Evolutionary conservation across 2,797 vertebrate genomes (phyloP).

Genomic region (Coccyzus lansbergi): DNA sequence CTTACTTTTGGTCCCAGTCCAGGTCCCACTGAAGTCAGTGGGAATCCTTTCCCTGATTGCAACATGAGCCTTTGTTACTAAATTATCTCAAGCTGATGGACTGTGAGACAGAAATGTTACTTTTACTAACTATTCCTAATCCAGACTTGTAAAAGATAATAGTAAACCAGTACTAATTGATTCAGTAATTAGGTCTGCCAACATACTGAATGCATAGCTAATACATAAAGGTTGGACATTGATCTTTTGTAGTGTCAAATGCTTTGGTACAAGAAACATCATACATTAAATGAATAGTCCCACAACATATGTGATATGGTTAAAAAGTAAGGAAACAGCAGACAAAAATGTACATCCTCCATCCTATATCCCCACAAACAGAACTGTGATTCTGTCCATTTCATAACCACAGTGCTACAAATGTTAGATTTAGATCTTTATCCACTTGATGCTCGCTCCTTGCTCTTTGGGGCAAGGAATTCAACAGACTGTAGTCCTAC

Average conservation of each 20-base stretch:
- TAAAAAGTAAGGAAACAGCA: not conserved
- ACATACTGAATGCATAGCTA: not conserved
- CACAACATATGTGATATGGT: accelerated
- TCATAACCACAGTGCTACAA: not conserved
- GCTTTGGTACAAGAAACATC: not conserved
- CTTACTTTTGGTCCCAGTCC: slow-evolving; percentile 39
- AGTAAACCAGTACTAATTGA: not conserved
- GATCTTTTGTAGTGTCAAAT: not conserved
- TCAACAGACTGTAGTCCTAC: not conserved
- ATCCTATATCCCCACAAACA: not conserved
- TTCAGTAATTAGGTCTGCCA: slow-evolving; percentile 28
- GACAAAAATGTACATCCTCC: not conserved
- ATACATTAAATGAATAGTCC: not conserved
- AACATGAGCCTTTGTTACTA: slow-evolving; percentile 69
- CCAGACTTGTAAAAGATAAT: slow-evolving; percentile 13
- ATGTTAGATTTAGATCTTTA: not conserved
- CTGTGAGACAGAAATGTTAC: slow-evolving; percentile 64
- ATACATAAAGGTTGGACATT: not conserved
- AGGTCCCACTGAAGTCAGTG: slow-evolving; percentile 33
- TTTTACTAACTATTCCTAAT: slow-evolving; percentile 63
- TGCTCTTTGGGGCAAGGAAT: not conserved
- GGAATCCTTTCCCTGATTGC: slow-evolving; percentile 55
- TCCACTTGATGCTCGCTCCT: not conserved
- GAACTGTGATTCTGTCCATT: not conserved
- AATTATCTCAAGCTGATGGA: slow-evolving; percentile 70